Evolutionary conservation across 2,888 invertebrate species (phyloP), one percentile per base, ranked within the genome.

Genomic region (Trissolcus japonicus): DNA sequence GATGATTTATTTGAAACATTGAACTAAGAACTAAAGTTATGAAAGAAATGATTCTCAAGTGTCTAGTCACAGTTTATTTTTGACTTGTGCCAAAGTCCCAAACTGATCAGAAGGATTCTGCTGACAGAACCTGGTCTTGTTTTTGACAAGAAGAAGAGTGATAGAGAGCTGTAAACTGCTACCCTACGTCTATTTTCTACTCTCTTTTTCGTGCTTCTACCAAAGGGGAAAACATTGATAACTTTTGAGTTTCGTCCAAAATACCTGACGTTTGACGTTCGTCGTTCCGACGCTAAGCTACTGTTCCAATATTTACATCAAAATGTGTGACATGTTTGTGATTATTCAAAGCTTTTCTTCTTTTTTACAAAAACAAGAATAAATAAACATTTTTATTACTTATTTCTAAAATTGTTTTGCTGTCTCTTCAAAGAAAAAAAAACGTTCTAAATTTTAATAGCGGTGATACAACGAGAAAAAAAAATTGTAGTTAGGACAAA

Each of bases 251-350:
- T 56, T 54, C 79, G 76, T 82, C 81, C 83, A 84, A 84, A 85
- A 84, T 86, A 87, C 86, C 86, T 87, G 85, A 78, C 81, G 79
- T 82, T 81, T 79, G 84, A 80, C 76, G 83, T 81, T 82, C 81
- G 84, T 83, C 79, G 82, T 80, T 82, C 82, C 80, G 80, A 82
- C 80, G 83, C 82, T 83, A 83, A 83, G 79, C 78, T 76, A 66
- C 61, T 75, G 69, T 35, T 78, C 75, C 67, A 63, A 75, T 57
- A 62, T 65, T 62, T 76, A 48, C 43, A 60, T 57, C 50, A 60
- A 55, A 75, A 51, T 48, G 16, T 16, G 16, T 48, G 16, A 51
- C 19, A 51, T 17, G 35, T 35, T 35, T 35, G 35, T 35, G 13
- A 54, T 54, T 4, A 46, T 46, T 16, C 46, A 46, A 35, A 35